Conservation (phyloP, 2,113 vertebrate genomes). For the Colius striatus region DNA sequence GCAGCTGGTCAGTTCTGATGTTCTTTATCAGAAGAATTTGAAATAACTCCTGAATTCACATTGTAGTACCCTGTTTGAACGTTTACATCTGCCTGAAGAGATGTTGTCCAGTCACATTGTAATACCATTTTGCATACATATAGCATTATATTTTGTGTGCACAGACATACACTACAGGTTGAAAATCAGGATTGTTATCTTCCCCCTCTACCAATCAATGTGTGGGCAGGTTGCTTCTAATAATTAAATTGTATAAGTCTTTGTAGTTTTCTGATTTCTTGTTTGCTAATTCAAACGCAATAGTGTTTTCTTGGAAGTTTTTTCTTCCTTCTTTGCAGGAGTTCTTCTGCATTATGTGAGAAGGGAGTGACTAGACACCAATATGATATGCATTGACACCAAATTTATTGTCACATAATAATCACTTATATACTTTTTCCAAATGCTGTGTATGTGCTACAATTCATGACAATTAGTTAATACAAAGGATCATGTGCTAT, state of each 20-base stretch:
- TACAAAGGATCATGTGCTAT: no score
- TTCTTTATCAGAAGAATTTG: not conserved
- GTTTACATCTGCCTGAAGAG: not conserved
- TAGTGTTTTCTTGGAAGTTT: not conserved
- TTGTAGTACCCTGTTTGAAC: not conserved
- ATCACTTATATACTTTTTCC: no score
- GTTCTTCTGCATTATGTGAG: no score
- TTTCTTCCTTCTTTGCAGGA: constrained; percentile 19
- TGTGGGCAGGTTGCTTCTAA: not conserved
- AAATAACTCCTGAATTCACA: not conserved
- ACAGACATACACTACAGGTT: not conserved
- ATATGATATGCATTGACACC: no score
- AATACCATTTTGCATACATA: not conserved
- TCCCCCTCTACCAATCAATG: not conserved
- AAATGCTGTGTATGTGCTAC: no score
- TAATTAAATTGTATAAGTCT: not conserved
- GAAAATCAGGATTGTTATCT: not conserved
- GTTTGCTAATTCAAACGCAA: not conserved
- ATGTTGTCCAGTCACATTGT: not conserved
- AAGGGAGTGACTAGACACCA: no score
- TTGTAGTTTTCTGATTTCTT: not conserved
- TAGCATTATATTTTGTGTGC: not conserved
- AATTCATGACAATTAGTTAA: no score
- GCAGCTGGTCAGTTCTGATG: not conserved
- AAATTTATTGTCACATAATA: no score